Evolutionary conservation across 2,113 vertebrate genomes (phyloP).

Genomic region (Saccopteryx leptura): DNA sequence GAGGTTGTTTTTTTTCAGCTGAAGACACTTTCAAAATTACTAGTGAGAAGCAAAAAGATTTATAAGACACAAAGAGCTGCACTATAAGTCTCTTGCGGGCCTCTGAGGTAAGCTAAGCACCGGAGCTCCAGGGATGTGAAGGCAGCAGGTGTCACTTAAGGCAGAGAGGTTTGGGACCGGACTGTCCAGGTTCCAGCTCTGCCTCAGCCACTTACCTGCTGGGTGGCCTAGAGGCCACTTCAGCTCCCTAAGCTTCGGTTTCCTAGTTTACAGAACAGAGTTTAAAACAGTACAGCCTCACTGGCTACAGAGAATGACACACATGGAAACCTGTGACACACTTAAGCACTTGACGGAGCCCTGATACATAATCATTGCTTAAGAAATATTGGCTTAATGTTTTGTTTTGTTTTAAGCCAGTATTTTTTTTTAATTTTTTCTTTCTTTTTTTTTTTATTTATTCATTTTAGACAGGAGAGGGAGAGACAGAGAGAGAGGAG

Average conservation of each 20-base stretch:
- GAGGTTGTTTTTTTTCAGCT: not conserved
- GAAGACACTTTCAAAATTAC: conserved; percentile 18
- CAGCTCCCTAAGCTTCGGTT: not conserved
- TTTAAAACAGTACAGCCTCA: not conserved
- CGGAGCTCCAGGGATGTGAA: not conserved
- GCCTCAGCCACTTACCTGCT: too few relatives aligned
- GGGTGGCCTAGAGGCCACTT: not conserved
- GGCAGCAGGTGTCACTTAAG: not conserved
- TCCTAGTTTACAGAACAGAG: not conserved
- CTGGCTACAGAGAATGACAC: not conserved
- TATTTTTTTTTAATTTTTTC: too few relatives aligned
- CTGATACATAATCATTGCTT: not conserved
- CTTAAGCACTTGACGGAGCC: not conserved
- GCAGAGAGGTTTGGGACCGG: not conserved
- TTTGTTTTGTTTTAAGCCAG: too few relatives aligned
- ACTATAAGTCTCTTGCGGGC: not conserved
- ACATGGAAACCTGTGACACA: not conserved
- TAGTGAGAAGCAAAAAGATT: not conserved
- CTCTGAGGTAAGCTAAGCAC: not conserved
- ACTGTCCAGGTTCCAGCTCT: not conserved
- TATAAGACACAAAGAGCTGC: not conserved
- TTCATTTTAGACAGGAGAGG: too few relatives aligned
- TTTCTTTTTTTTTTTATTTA: too few relatives aligned
- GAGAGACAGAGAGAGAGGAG: too few relatives aligned
- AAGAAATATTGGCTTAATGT: not conserved